Conservation (phyloP, 2,888 invertebrate species). For the Eutolmus rufibarbis region DNA sequence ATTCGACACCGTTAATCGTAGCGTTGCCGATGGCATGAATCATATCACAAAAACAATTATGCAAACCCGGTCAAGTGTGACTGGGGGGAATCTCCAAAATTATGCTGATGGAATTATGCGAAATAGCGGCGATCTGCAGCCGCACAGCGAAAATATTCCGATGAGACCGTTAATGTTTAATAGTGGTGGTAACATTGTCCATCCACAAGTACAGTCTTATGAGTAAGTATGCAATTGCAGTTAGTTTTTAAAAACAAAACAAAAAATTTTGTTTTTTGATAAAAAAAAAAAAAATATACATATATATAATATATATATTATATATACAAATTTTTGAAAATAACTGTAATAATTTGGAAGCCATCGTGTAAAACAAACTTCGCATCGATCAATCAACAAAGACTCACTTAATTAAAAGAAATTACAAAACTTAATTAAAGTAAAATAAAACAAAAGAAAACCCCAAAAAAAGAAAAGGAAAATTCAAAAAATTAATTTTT, state of each 20-base stretch:
- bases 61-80: slow-evolving; percentile 54
- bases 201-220: slow-evolving; percentile 22
- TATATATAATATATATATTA: no score
- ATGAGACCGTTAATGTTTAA: slow-evolving; percentile 63
- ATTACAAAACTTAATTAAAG: background rate
- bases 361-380: background rate
- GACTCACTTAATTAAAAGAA: background rate
- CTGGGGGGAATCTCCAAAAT: slow-evolving; percentile 46
- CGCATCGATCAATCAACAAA: background rate
- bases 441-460: background rate
- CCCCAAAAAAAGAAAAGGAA: background rate
- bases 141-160: slow-evolving; percentile 74
- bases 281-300: no score
- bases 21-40: slow-evolving; percentile 60
- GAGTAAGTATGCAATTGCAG: background rate
- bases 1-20: slow-evolving; percentile 54
- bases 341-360: background rate
- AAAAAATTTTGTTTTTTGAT: background rate
- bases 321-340: background rate
- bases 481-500: background rate
- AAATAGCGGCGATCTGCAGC: slow-evolving; percentile 54
- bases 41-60: slow-evolving; percentile 60
- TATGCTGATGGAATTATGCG: slow-evolving; percentile 34
- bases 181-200: slow-evolving; percentile 48
- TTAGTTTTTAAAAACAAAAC: background rate